Base-by-base conservation (phyloP, 2,113 vertebrate species). In the Synchiropus splendidus region DNA sequence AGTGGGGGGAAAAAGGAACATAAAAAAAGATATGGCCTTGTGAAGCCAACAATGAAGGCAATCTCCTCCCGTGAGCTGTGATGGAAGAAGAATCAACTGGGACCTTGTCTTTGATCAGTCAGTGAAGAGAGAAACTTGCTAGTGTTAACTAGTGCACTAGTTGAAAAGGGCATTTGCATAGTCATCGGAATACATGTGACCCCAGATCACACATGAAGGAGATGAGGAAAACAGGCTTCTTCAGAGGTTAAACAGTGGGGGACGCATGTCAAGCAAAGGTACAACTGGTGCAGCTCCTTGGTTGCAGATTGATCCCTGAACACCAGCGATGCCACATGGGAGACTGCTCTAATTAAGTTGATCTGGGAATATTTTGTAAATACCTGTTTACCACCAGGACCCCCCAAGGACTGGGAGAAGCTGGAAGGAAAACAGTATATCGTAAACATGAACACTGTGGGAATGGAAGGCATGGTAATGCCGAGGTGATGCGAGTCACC, bases 301-400 rank as follows among this genome's bases (percentile, higher is more conserved):
- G 56, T 55, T 40, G 46, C 49, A n/a, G n/a, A 58, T 39, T 45
- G 49, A 59, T 49, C 70, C 74, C 56, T 60, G 51, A 39, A 77
- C 67, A 38, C 45, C 48, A 34, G 37, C 32, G 16, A 32, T 42
- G 10, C 42, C 77, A 58, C 75, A 3, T 46, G 78, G 71, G 83
- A 80, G 31, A 31, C 15, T 42, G 4, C 49, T 54, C 75, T 86
- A 85, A 85, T 86, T 81, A 82, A 76, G 75, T 57, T 76, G 71
- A 67, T 55, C 48, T 64, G 80, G 83, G 85, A 86, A 85, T 85
- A 82, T 84, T 86, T 82, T 81, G 83, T 80, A 86, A 85, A 84
- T 87, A 85, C 77, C 74, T 79, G 79, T 77, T 83, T 78, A 83
- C 72, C 71, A 72, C 74, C 42, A 42, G 33, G 56, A 63, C 45